Conservation (phyloP, 2,113 vertebrate species). For the Calypte anna region DNA sequence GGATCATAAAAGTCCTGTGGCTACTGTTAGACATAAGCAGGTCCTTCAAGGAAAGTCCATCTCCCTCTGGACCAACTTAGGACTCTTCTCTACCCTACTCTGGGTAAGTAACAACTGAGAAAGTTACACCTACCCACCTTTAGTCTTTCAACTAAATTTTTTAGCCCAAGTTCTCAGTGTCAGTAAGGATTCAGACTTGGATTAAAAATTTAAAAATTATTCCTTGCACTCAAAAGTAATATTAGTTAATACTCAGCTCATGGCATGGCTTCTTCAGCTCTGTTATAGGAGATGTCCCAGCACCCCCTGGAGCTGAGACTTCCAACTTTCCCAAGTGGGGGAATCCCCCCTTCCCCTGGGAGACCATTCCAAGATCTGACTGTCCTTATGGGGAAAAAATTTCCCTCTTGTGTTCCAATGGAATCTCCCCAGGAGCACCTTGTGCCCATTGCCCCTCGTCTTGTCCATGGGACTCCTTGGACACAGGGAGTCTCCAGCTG, state of each 20-base stretch:
- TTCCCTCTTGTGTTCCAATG: no score
- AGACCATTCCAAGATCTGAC: no score
- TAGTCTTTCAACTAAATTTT: background rate
- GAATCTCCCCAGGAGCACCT: no score
- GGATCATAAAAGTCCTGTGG: background rate
- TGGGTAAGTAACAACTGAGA: background rate
- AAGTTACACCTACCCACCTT: background rate
- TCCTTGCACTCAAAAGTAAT: background rate
- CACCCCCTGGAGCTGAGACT: no score
- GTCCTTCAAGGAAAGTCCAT: background rate
- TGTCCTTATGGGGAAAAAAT: no score
- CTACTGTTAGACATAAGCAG: background rate
- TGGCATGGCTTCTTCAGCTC: background rate
- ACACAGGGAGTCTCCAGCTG: no score
- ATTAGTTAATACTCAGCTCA: background rate
- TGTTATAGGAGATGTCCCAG: background rate
- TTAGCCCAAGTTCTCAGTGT: background rate
- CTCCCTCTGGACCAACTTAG: background rate
- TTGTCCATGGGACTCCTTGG: no score
- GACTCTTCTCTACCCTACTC: background rate
- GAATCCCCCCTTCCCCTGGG: no score
- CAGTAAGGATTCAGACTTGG: background rate
- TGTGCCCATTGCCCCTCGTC: no score
- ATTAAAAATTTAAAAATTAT: background rate
- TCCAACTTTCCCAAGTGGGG: no score